Percentiles rank a stretch among this genome's conserved stretches.
phyloP scores from a whole-genome alignment of 2,797 vertebrate genomes.

The Ctenopoma kingsleyae region DNA sequence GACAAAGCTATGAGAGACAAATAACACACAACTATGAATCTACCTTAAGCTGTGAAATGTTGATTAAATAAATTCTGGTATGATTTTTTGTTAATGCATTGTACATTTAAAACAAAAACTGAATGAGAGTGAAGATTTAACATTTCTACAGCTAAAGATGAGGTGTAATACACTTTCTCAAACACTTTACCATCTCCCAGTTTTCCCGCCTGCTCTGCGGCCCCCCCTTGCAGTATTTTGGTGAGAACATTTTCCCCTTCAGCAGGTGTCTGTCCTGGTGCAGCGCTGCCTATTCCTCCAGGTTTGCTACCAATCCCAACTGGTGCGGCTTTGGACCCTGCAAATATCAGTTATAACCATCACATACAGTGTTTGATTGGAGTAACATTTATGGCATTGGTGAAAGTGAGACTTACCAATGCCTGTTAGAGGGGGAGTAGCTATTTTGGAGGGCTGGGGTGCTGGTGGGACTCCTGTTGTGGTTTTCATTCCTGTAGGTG shows the following conservation, averaged over 20 bases:
- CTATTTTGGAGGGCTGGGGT: slow-evolving; percentile 84
- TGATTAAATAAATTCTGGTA: background rate
- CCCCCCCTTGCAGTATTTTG: slow-evolving; percentile 96
- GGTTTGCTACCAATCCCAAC: slow-evolving; percentile 88
- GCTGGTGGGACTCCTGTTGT: slow-evolving; percentile 70
- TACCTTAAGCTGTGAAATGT: background rate
- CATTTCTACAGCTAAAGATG: background rate
- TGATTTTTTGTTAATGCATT: background rate
- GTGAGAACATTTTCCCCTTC: slow-evolving; percentile 95
- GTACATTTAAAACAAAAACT: background rate
- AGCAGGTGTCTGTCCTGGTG: slow-evolving; percentile 83
- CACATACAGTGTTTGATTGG: background rate
- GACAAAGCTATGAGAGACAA: slow-evolving; percentile 88
- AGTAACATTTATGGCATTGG: background rate
- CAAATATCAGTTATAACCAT: slow-evolving; percentile 30
- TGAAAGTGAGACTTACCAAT: slow-evolving; percentile 85
- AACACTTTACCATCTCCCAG: slow-evolving; percentile 92
- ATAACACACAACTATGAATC: slow-evolving; percentile 24
- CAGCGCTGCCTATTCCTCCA: slow-evolving; percentile 84
- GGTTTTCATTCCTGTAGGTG: slow-evolving; percentile 81
- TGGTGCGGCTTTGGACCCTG: slow-evolving; percentile 89
- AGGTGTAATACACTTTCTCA: background rate
- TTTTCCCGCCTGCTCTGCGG: slow-evolving; percentile 98
- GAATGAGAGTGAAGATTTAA: background rate
- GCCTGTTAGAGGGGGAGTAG: slow-evolving; percentile 85